phyloP scores from a whole-genome alignment of 53 echinoderm and acorn worm genomes.

The Stichopus horrens region DNA sequence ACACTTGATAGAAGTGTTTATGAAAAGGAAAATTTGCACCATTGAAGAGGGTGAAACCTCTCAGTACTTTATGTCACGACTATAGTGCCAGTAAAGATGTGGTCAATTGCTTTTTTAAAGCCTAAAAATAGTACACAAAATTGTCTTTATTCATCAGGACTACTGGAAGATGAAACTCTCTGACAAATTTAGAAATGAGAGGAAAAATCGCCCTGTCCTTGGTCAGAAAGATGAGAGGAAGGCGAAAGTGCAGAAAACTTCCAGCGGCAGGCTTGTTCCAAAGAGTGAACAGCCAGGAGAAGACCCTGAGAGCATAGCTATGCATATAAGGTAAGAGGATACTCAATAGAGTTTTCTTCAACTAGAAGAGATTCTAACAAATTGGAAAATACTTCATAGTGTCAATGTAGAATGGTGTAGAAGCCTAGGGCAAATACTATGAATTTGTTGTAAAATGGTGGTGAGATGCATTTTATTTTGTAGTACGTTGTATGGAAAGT shows the following conservation, averaged over 20 bases:
- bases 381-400: too few species aligned
- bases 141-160: background rate
- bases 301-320: slow-evolving; percentile 5
- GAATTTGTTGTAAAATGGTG: too few species aligned
- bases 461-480: too few species aligned
- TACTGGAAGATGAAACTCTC: background rate
- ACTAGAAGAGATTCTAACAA: background rate
- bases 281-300: background rate
- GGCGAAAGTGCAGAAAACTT: background rate
- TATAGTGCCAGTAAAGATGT: background rate
- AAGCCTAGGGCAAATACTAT: too few species aligned
- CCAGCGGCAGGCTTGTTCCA: background rate
- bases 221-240: background rate
- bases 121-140: background rate
- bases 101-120: background rate
- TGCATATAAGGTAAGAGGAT: background rate
- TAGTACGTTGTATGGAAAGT: too few species aligned
- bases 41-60: background rate
- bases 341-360: background rate
- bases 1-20: background rate
- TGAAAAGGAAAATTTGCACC: background rate
- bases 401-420: too few species aligned
- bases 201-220: background rate
- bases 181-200: background rate
- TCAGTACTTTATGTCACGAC: background rate